Evolutionary conservation across 2,888 invertebrate genomes (phyloP), one percentile per base, ranked within the genome.

Genomic region (Desoria tigrina): DNA sequence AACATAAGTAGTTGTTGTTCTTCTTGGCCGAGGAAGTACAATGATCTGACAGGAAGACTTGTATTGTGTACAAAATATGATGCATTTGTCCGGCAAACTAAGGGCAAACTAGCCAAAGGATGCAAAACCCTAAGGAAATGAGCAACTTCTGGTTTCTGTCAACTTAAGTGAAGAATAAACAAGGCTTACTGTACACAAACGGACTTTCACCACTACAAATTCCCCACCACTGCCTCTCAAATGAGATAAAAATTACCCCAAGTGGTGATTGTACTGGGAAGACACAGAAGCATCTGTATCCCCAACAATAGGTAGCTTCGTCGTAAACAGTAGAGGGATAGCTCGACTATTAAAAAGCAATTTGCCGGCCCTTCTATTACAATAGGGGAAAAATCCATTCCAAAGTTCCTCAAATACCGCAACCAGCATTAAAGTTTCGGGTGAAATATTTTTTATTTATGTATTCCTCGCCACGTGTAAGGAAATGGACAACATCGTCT

Each of bases 221-320:
- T 42, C 66, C 59, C 68, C 58, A 27, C 39, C 39, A 39, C 49
- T 58, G 23, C 2, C 32, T 42, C 66, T 63, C 68, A 72, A 72
- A 72, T 69, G 72, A 68, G 69, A 65, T 56, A 69, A 69, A 69
- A 68, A 72, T 72, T 72, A 65, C 72, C 61, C 65, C 55, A 61
- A 54, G 54, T 54, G 54, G 54, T 18, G 28, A 54, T 14, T 54
- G 51, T 23, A 24, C 51, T 51, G 7, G 51, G 4, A 21, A 51
- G 45, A 16, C 32, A 45, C 21, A 45, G 21, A 45, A 45, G 16
- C 16, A n/a, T 45, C 45, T 9, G 32, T 32, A 32, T n/a, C n/a
- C n/a, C n/a, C n/a, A n/a, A 11, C 11, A 32, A 32, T 32, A 32
- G 11, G 6, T 32, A 32, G 32, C 32, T 32, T 32, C 4, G 6